Evolutionary conservation across 2,888 invertebrate genomes (phyloP), one percentile per base, ranked within the genome.

Genomic region (Drosophila subquinaria): DNA sequence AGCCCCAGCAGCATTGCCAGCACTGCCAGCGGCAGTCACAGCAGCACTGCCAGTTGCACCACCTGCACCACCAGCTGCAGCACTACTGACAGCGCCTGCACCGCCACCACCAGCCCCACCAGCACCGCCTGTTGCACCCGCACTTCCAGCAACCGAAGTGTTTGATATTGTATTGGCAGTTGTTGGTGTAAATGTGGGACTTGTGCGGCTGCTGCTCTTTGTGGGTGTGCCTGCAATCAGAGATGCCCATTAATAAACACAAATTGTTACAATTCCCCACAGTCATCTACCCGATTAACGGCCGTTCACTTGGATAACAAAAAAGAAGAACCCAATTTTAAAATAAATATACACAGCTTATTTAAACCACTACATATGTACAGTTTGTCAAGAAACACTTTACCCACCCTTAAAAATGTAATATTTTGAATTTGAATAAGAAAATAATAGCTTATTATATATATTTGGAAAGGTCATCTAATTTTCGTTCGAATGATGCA

Each of bases 151-250:
- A 61, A 78, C 88, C 69, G 91, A 82, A 72, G 84, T 81, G 77
- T 89, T 90, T 84, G 92, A 90, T 89, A 90, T 90, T 86, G 88
- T 90, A 82, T 91, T 91, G 91, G 92, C 91, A 90, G 92, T 91
- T 82, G 92, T 90, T 79, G 91, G 88, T 92, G 94, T 93, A 78
- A 96, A 94, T 76, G 96, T 96, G 38, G 97, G 97, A 91, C 96
- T 96, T 95, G 96, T 96, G 88, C 96, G 95, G 92, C 94, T 95
- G 90, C 95, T 95, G 91, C 94, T 95, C 92, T 96, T 96, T 56
- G 96, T 96, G 52, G 96, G 96, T 52, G 95, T 95, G 86, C 94
- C 95, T 95, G 68, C 13, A 59, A 51, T 48, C n/a, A 53, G 2
- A 45, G 15, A 51, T 30, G 33, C 20, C 11, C n/a, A 50, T 48